Conservation (phyloP, 2,888 invertebrate genomes). For the Nomada fucata region DNA sequence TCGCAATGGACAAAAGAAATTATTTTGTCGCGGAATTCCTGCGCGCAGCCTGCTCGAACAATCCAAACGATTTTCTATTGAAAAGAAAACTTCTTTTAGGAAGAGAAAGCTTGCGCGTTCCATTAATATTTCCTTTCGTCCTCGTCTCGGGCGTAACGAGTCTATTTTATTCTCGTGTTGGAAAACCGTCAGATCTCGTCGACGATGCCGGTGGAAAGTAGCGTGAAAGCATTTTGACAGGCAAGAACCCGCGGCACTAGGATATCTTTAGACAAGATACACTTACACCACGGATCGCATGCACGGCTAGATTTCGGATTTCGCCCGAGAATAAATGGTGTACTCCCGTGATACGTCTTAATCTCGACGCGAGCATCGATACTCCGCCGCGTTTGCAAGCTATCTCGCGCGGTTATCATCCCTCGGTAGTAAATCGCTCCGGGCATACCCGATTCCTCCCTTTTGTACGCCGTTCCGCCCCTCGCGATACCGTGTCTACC, state of each 20-base stretch:
- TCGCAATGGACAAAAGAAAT: too few species aligned
- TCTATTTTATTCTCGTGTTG: too few species aligned
- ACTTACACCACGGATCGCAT: conserved; percentile 50
- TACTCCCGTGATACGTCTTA: conserved; percentile 43
- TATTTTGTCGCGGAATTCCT: too few species aligned
- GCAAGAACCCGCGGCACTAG: conserved; percentile 15
- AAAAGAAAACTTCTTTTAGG: too few species aligned
- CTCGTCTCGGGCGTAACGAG: too few species aligned
- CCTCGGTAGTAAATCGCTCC: conserved; percentile 3
- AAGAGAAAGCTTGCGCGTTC: too few species aligned
- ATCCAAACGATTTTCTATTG: too few species aligned
- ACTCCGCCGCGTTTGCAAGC: conserved; percentile 5
- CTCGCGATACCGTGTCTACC: neutral
- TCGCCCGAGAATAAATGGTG: conserved; percentile 36
- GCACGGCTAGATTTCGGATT: conserved; percentile 44
- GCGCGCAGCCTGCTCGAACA: too few species aligned
- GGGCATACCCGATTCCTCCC: neutral
- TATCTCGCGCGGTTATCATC: conserved; percentile 13
- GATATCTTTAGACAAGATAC: conserved; percentile 25
- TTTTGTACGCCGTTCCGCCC: neutral
- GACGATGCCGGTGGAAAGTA: neutral
- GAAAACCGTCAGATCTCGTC: neutral
- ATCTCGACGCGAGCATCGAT: conserved; percentile 55
- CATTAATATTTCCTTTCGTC: too few species aligned
- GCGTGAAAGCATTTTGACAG: conserved; percentile 15